These are phyloP conservation scores for Pycnomerus fuliginosus DNA, from an alignment of 2,888 invertebrate species.

Conservation along the genomic window DNA sequence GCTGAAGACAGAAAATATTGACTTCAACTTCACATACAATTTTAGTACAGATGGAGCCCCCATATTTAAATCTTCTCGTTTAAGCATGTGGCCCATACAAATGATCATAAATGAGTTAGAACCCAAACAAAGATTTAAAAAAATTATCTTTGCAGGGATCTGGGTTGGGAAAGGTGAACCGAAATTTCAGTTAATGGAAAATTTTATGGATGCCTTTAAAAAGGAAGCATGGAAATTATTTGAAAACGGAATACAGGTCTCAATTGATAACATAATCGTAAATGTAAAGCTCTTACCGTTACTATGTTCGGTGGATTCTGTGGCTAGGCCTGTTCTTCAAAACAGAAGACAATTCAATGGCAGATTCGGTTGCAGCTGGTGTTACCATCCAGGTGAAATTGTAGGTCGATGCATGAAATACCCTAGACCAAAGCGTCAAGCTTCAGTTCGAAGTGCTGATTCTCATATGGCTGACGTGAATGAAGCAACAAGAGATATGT, in stretches of 20 bases:
- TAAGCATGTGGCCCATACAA: neutral
- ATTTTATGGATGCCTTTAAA: neutral
- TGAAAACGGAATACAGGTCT: neutral
- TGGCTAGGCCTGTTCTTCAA: neutral
- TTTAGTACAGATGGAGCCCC: conserved; percentile 1
- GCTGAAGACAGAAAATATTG: neutral
- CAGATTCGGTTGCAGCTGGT: neutral
- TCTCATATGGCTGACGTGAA: neutral
- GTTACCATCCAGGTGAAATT: neutral
- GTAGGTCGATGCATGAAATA: neutral
- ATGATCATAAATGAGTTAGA: neutral
- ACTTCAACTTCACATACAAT: neutral
- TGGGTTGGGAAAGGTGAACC: conserved; percentile 1
- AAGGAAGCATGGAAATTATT: neutral
- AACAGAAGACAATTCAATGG: neutral
- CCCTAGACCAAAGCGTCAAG: neutral
- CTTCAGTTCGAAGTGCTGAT: neutral
- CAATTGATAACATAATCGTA: neutral
- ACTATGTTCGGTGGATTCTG: neutral
- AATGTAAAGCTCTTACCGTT: neutral
- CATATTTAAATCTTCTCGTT: neutral
- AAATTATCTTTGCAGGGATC: neutral
- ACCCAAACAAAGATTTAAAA: neutral
- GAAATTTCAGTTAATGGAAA: neutral
- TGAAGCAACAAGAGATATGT: no score